These are phyloP conservation scores for Felis catus DNA, from an alignment of 2,113 vertebrate species.

Conservation along the genomic window DNA sequence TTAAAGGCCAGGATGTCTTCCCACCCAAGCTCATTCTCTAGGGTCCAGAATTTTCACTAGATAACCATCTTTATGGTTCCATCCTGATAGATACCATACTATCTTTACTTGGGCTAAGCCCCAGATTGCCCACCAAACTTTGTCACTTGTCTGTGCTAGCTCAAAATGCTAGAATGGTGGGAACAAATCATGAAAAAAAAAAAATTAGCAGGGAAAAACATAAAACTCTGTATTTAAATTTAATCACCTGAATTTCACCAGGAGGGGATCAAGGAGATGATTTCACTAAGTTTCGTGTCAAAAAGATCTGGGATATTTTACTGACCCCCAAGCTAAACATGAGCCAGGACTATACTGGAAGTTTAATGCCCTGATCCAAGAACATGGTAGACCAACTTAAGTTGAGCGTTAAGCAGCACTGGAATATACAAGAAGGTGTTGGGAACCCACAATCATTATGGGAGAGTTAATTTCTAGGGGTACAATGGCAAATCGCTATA, in stretches of 20 bases:
- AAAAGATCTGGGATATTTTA: not conserved
- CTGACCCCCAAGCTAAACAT: not conserved
- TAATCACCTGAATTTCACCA: not conserved
- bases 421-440: not conserved
- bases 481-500: not conserved
- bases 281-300: not conserved
- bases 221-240: not conserved
- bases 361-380: not conserved
- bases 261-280: not conserved
- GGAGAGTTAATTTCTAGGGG: not conserved
- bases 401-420: not conserved
- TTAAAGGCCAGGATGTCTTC: not conserved
- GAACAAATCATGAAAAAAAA: not conserved
- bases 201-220: not conserved
- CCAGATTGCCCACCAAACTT: not conserved
- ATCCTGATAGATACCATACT: not conserved
- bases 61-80: not conserved
- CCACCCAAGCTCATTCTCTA: not conserved
- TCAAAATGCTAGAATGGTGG: not conserved
- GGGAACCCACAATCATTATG: not conserved
- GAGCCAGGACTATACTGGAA: not conserved
- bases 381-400: not conserved
- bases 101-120: not conserved
- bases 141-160: not conserved
- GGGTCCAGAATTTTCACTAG: not conserved